Percentiles rank a stretch among this genome's conserved stretches.
These are phyloP conservation scores for Dryadula phaetusa DNA, from an alignment of 2,888 invertebrate species.

Conservation along the genomic window DNA sequence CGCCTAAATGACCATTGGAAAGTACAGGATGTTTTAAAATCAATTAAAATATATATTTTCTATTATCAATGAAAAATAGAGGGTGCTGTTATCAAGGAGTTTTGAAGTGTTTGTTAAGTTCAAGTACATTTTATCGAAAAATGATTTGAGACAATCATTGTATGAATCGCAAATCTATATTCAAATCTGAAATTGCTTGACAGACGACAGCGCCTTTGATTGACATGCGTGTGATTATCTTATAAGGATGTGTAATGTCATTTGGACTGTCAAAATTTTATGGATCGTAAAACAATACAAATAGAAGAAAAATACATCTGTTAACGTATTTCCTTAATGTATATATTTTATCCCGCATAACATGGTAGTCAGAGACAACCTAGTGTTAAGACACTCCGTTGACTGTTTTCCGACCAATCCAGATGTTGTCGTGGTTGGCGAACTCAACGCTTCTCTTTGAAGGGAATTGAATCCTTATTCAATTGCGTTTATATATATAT, in stretches of 20 bases:
- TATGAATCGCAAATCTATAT: background rate
- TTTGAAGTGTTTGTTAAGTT: background rate
- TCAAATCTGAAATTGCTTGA: background rate
- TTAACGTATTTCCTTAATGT: no score
- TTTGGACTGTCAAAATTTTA: background rate
- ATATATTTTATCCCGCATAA: no score
- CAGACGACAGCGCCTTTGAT: background rate
- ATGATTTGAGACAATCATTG: background rate
- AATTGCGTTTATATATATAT: no score
- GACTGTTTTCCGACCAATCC: no score
- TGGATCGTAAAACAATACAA: background rate
- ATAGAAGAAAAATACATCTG: background rate
- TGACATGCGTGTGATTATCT: background rate
- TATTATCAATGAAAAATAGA: background rate
- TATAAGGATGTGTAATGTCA: background rate
- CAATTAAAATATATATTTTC: no score
- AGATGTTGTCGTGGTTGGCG: no score
- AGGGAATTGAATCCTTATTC: no score
- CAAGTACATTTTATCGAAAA: background rate
- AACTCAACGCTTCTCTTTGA: no score
- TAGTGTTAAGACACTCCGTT: no score
- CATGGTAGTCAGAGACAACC: no score
- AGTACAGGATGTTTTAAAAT: background rate
- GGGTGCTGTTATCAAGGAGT: background rate
- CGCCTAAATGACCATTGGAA: background rate